Conservation (phyloP, 2,888 invertebrate genomes). For the Miltochrista miniata region DNA sequence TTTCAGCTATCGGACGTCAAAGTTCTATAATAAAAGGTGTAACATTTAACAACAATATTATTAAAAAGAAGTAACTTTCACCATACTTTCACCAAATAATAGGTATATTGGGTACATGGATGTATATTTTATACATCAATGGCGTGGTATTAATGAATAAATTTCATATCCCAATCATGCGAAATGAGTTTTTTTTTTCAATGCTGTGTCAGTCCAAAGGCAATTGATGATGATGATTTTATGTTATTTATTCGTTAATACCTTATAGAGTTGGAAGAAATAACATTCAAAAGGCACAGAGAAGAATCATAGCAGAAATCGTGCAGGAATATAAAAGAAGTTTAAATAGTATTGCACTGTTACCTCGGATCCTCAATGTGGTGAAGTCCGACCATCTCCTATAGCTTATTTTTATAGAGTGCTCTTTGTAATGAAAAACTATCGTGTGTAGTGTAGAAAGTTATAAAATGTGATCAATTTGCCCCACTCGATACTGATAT, state of each 20-base stretch:
- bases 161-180: not conserved
- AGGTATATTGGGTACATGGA: not conserved
- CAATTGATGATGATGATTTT: not conserved
- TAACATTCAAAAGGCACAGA: conserved; percentile 26
- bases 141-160: not conserved
- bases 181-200: too few species aligned
- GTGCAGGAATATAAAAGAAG: conserved; percentile 35
- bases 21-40: not conserved
- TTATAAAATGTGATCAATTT: not conserved
- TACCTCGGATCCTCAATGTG: conserved; percentile 2
- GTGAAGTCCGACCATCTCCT: not conserved
- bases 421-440: not conserved
- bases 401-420: not conserved
- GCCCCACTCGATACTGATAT: not conserved
- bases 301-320: conserved; percentile 31
- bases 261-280: conserved; percentile 10
- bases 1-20: not conserved
- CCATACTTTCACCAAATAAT: conserved; percentile 25
- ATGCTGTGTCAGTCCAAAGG: too few species aligned
- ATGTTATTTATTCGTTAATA: not conserved
- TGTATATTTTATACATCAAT: too few species aligned
- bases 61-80: conserved; percentile 25
- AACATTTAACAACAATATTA: not conserved
- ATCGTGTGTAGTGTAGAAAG: not conserved
- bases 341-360: conserved; percentile 8